Base-by-base conservation (phyloP, 1,140 invertebrate species). In the Chelonus insularis region DNA sequence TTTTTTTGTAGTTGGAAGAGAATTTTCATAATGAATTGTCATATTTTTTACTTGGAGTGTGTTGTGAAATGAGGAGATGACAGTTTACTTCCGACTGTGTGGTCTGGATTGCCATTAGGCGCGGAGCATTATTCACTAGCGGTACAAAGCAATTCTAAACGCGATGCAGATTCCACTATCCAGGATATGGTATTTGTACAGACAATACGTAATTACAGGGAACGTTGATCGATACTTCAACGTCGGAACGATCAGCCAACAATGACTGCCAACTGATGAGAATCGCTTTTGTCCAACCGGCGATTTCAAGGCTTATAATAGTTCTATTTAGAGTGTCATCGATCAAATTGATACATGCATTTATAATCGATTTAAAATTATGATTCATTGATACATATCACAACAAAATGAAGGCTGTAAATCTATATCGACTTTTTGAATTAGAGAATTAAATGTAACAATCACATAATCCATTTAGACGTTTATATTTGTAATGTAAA, bases 161-260 rank as follows among this genome's bases (percentile, higher is more conserved):
- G 29, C 45, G 21, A 59, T 50, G 45, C 25, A 51, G 34, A 39
- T 20, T 34, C 56, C 18, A 21, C 41, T 20, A 58, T 36, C 16
- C 23, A 34, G 56, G 56, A 58, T 47, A 48, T 58, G 56, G 56
- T 25, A 58, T 58, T 60, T 62, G 61, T 32, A 63, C 54, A 60
- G 55, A 68, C 61, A 70, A 70, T 71, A 39, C 59, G 67, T 72
- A 71, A 72, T 72, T 72, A 68, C 60, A 47, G 62, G 36, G 56
- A 67, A 60, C 65, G 60, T 60, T 58, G 58, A 70, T 72, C 70
- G 63, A 72, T 72, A 65, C 47, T 25, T 47, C 47, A 36, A 36
- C 37, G 20, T 58, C 48, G 56, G 60, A 54, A 66, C 51, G 66
- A 70, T 64, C 58, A 32, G 36, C 41, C 62, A 54, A 71, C 68